phyloP scores from a whole-genome alignment of 2,113 vertebrate species.

The Australoheros scitulus region DNA sequence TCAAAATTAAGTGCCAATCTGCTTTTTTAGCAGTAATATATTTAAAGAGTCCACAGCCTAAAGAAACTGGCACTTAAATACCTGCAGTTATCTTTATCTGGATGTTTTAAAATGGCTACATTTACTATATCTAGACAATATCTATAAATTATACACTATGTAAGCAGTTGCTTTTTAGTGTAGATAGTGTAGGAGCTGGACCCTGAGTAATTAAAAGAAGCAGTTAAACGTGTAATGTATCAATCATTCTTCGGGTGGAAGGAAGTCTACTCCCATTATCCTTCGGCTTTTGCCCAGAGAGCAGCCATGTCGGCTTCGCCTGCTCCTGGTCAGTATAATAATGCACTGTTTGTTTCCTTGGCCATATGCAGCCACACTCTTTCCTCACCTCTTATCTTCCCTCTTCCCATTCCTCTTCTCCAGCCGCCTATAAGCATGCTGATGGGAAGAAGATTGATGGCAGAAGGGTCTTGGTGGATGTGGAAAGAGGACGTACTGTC shows the following conservation, averaged over 20 bases:
- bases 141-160: too few species aligned
- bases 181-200: background rate
- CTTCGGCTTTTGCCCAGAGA: conserved; percentile 77
- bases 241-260: conserved; percentile 68
- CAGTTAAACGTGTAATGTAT: conserved; percentile 38
- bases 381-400: conserved; percentile 26
- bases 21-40: background rate
- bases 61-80: background rate
- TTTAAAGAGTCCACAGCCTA: background rate
- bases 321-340: conserved; percentile 81
- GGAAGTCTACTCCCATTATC: conserved; percentile 74
- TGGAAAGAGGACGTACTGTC: conserved; percentile 91
- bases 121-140: too few species aligned
- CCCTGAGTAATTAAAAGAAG: conserved; percentile 7
- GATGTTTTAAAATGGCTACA: too few species aligned
- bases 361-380: conserved; percentile 25
- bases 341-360: conserved; percentile 75
- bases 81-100: too few species aligned
- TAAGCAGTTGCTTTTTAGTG: background rate
- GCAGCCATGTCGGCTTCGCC: conserved; percentile 74
- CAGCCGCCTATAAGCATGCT: conserved; percentile 95
- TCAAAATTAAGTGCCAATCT: too few species aligned
- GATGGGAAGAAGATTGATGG: conserved; percentile 96
- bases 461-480: conserved; percentile 89
- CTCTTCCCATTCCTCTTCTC: conserved; percentile 65